Percentiles rank a stretch among this genome's conserved stretches.
Conservation (phyloP, 1,140 invertebrate species). For the Lerema accius region DNA sequence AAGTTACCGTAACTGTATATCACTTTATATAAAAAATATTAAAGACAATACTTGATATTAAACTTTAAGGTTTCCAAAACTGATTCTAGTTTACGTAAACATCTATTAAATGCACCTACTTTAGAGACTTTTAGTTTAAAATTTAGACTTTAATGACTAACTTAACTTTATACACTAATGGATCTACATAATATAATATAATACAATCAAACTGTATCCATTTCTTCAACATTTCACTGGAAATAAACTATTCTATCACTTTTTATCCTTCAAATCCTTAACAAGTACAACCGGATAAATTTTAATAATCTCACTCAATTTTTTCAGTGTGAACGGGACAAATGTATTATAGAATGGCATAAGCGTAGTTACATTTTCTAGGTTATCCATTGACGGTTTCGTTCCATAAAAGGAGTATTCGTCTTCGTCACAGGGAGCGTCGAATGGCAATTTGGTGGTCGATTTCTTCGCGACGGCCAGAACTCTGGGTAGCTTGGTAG, state of each 20-base stretch:
- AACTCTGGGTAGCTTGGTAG: constrained; percentile 52
- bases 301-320: constrained; percentile 53
- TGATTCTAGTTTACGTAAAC: too few species aligned
- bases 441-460: constrained; percentile 59
- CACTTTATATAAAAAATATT: too few species aligned
- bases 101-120: too few species aligned
- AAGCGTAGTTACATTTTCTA: constrained; percentile 48
- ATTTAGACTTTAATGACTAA: too few species aligned
- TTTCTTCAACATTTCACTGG: not conserved
- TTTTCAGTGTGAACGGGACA: constrained; percentile 49
- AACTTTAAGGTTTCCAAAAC: too few species aligned
- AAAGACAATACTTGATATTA: too few species aligned
- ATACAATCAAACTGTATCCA: too few species aligned
- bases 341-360: constrained; percentile 57
- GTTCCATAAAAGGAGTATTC: constrained; percentile 62
- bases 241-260: not conserved
- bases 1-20: too few species aligned
- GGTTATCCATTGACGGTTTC: constrained; percentile 36
- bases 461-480: constrained; percentile 61
- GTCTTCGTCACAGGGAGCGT: constrained; percentile 18
- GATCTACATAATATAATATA: too few species aligned
- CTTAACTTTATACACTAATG: too few species aligned
- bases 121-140: too few species aligned
- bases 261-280: constrained; percentile 37
- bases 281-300: constrained; percentile 53